These are phyloP conservation scores for Ctenodactylus gundi DNA, from an alignment of 2,113 vertebrate species.

Conservation along the genomic window DNA sequence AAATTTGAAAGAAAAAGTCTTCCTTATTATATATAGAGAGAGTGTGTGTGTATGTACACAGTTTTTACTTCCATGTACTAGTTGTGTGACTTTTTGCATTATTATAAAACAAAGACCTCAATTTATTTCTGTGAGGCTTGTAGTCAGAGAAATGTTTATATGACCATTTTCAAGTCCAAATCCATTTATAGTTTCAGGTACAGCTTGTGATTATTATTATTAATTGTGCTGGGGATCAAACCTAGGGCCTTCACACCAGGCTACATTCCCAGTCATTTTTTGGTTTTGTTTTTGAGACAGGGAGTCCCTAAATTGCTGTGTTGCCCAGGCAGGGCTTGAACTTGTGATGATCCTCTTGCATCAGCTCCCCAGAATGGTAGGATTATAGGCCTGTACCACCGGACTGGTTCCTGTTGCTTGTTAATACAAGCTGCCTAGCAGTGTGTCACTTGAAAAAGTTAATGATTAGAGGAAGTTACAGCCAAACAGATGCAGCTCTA, in stretches of 20 bases:
- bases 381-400: no score
- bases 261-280: no score
- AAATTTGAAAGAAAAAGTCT: neutral
- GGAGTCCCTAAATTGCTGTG: no score
- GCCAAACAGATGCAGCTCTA: neutral
- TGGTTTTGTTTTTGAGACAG: no score
- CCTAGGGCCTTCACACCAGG: no score
- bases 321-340: no score
- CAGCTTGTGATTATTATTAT: no score
- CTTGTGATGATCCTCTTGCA: no score
- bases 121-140: neutral
- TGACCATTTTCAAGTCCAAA: neutral
- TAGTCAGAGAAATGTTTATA: neutral
- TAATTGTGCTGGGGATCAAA: no score
- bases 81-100: neutral
- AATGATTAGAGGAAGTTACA: constrained; percentile 41
- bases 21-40: neutral
- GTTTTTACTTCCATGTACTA: neutral
- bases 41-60: neutral
- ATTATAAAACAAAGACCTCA: neutral
- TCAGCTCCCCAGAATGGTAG: no score
- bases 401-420: no score
- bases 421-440: neutral
- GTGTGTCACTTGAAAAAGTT: constrained; percentile 38
- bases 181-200: constrained; percentile 3